These are phyloP conservation scores for Ommatoiulus sabulosus DNA, from an alignment of 2,888 invertebrate genomes.

Conservation along the genomic window DNA sequence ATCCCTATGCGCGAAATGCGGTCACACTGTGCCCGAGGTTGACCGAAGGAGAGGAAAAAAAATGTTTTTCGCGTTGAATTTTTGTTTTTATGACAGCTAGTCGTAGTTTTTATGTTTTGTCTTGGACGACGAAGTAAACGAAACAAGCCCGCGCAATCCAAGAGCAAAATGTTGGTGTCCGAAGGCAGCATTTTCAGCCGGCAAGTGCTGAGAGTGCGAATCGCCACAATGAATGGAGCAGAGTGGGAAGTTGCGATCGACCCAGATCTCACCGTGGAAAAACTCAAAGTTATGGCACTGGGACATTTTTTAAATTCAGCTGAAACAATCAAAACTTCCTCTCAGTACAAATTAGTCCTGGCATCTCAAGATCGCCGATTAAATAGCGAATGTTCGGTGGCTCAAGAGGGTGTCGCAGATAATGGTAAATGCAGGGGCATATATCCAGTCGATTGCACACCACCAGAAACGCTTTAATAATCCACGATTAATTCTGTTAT, in stretches of 20 bases:
- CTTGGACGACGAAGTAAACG: constrained; percentile 55
- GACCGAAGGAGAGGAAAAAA: neutral
- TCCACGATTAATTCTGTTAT: constrained; percentile 21
- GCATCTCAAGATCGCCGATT: constrained; percentile 66
- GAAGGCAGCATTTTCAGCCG: constrained; percentile 66
- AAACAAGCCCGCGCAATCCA: constrained; percentile 33
- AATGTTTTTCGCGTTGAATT: neutral
- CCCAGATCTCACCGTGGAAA: constrained; percentile 67
- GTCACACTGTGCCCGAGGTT: neutral
- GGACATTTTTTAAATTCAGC: constrained; percentile 66
- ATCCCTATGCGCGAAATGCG: neutral
- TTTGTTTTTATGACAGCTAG: neutral
- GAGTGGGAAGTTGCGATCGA: constrained; percentile 65
- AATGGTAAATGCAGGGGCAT: constrained; percentile 64
- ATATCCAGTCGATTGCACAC: neutral
- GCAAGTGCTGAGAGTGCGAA: constrained; percentile 66
- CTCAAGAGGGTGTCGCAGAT: constrained; percentile 66
- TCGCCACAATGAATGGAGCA: constrained; percentile 67
- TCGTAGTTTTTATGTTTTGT: constrained; percentile 56
- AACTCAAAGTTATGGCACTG: constrained; percentile 67
- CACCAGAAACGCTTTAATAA: neutral
- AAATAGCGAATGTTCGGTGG: constrained; percentile 66
- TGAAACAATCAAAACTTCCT: constrained; percentile 66
- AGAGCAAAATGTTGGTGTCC: constrained; percentile 67
- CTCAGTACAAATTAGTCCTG: constrained; percentile 67